Evolutionary conservation across 2,797 vertebrate genomes (phyloP), one percentile per base, ranked within the genome.

Genomic region (Hemitrygon akajei): DNA sequence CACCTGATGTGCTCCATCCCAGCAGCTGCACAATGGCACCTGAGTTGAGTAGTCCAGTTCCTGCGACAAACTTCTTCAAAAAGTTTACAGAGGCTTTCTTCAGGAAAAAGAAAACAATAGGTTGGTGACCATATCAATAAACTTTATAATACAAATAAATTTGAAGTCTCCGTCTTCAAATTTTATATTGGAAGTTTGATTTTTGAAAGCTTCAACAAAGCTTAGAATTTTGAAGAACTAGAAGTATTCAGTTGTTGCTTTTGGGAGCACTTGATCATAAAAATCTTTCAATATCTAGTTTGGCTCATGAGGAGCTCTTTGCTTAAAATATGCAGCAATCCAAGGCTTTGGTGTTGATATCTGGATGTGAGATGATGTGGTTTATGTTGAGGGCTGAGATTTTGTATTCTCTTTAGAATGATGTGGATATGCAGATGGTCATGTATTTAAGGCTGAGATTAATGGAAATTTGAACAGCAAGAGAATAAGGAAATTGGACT

Each of bases 71-170:
- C 95, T 97, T 99, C 94, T 98, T 99, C 94, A 97, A 98, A 94
- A 99, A 99, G 97, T 97, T 99, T 96, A 98, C 98, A 76, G 99
- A 99, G 96, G 99, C 98, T 18, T 96, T 99, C 93, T 99, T 99
- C 95, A 95, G 98, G 95, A 98, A 98, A 95, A 98, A 98, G 95
- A 99, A 98, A 95, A 95, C 96, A 2, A 99, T 98, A 96, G 96
- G 98, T 99, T 95, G 96, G 96, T 79, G 34, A 37, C n/a, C 1
- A 5, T 1, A 3, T 58, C 47, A 22, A 81, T 47, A 37, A 82
- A 40, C 80, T 0, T 34, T 40, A 37, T 37, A 12, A 7, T 63
- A 12, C 60, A 63, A n/a, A n/a, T n/a, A n/a, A n/a, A n/a, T n/a
- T n/a, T 58, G 56, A 84, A 58, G 82, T 9, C 7, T 11, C 22